Base-by-base conservation (phyloP, 2,888 invertebrate genomes). In the Aspidiotus rigidus region DNA sequence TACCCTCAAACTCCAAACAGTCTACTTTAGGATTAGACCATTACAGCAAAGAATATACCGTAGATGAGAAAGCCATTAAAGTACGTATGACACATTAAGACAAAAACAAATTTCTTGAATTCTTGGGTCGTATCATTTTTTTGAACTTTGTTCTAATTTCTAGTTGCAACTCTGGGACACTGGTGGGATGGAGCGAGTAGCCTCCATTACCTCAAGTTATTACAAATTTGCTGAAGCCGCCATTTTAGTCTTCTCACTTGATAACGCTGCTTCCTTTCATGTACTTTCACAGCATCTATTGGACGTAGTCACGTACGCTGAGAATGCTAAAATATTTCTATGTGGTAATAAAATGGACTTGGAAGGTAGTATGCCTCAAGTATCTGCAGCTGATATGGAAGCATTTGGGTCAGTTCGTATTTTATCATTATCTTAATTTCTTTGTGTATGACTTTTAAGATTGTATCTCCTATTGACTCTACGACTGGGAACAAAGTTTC, bases 181-280 rank as follows among this genome's bases (percentile, higher is more conserved):
- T 53, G 95, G 94, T 73, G 95, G 95, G 62, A 93, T 96, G 92
- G 96, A 96, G 79, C 83, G 95, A 75, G 93, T 95, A 72, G 94
- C 94, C 60, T 93, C 93, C 5, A 90, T 96, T 17, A 95, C 95
- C 11, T 92, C 93, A 41, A 93, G 92, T 77, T 96, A 96, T 78
- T 96, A 94, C 78, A 94, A 95, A 80, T 93, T 93, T 80, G 91
- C 95, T 5, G 93, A 94, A 78, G 95, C 93, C 71, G 95, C 94
- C 70, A 86, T 96, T 74, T 81, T 96, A 72, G 93, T 94, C 7
- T 96, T 94, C 80, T 88, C 92, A 53, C 80, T 93, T 73, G 92
- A 93, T 77, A 93, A 93, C 81, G 86, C 90, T 9, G 90, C 94
- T 53, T 93, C 94, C 9, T 95, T 96, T 81, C 91, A 94, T 79